Base-by-base conservation (phyloP, 2,113 vertebrate genomes). In the Gorsachius goisagi region DNA sequence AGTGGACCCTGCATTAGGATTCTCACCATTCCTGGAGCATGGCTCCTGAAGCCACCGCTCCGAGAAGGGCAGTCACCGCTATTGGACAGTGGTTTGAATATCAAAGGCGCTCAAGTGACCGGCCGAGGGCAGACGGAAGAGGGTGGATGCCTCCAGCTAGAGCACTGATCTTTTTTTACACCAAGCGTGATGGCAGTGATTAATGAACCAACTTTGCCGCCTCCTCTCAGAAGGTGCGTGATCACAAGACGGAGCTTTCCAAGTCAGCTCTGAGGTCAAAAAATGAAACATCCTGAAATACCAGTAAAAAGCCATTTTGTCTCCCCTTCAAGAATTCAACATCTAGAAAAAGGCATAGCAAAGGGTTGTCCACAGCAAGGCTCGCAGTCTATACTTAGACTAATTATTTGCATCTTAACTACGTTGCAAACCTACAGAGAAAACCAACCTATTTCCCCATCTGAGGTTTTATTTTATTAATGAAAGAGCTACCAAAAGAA, bases 121-220 rank as follows among this genome's bases (percentile, higher is more conserved):
- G 0, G 35, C 14, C 0, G 1, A 64, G 20, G 2, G 0, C 52
- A 56, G n/a, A 30, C 8, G 4, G 0, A 22, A 35, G 53, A 50
- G 22, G 33, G 17, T 27, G 32, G 60, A 67, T 0, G 1, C 33
- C 39, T 58, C 22, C 37, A 55, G 33, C 47, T 32, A 22, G 5
- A n/a, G 24, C 52, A 6, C 20, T 6, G 53, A n/a, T 26, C 21
- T 27, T 17, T 26, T 53, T 4, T 45, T 11, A 7, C 21, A 26
- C 35, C 30, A 24, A 28, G 1, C 3, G 0, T 24, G 53, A 47
- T 55, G 45, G 19, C 0, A 0, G 41, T 73, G 67, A 89, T 95
- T 74, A 74, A 88, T 24, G 73, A 75, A 68, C 30, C 68, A 3
- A 3, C 47, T 63, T 18, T 4, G 15, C 45, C 0, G 1, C 39